Base-by-base conservation (phyloP, 2,113 vertebrate species). In the Mystacornis crossleyi region DNA sequence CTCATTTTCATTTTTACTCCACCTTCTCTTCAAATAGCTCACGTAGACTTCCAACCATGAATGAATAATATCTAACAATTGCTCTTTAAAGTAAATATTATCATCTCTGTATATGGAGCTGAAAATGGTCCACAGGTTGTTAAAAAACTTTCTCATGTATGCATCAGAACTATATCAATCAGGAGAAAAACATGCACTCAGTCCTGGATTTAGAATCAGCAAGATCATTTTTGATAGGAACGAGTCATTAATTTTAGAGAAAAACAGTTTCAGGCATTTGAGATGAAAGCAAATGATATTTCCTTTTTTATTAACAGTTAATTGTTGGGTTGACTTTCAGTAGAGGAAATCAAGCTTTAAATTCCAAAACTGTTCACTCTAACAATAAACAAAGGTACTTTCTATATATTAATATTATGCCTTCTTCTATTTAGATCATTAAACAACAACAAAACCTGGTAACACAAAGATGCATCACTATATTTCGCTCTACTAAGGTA, bases 1-100 rank as follows among this genome's bases (percentile, higher is more conserved):
- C 71, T 94, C 0, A 70, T 94, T 96, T 92, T 83, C 79, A 95
- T 94, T 97, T 92, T 87, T 77, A 66, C 70, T 96, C 88, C 82
- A 86, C 82, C 88, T 92, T 96, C 60, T 70, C 33, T 81, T 93
- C 79, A 87, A 89, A 93, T 83, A 93, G 29, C 53, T 92, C 55
- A 64, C 0, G 2, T 38, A 93, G 85, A 93, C 72, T 88, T 95
- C 84, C 75, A 81, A 29, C 57, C 53, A 84, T 84, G 80, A 93
- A 89, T 83, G 87, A 94, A 64, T 94, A 86, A 90, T 53, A 78
- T 28, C 67, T 86, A 89, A 77, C 43, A 90, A 81, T 60, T 92
- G 12, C 28, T 83, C 93, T 96, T 93, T 88, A 79, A 95, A 88
- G 80, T 58, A 92, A 93, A 55, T 70, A 70, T 14, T 91, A 73